Evolutionary conservation across 64 coral and sea anemone species (phyloP), one percentile per base, ranked within the genome.

Genomic region (Hydrozoanthus tunicans): DNA sequence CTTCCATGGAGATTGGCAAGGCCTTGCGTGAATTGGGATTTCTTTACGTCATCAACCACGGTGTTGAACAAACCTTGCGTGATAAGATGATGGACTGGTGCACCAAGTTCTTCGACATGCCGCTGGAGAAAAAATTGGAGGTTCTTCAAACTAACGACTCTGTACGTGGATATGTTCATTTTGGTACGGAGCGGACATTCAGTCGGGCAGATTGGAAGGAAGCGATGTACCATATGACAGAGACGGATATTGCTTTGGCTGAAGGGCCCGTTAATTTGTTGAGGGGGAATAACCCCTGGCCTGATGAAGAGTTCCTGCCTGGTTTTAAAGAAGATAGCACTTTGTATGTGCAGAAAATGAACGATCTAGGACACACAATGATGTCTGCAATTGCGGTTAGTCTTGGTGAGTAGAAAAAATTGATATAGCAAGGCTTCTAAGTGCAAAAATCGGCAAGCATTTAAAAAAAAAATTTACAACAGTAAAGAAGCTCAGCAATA

Each of bases 351-450:
- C 24, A 73, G 11, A 88, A 73, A 72, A 74, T 88, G 84, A 88
- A 88, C 56, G 68, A 54, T 6, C 53, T 88, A 9, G 84, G 84
- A 60, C 84, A 88, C 23, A 74, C 25, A 10, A 73, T 86, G 69
- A 86, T 86, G 83, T 86, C 83, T 72, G 83, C 83, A 15, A 86
- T 86, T 51, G 83, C 83, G 12, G 68, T 86, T 73, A 86, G 83
- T 59, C 68, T 86, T 14, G 83, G 83, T 73, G 56, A 73, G 69
- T 74, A 43, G n/a, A 13, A 51, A 32, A 27, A 0, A 15, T 70
- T 51, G 4, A 3, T 51, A 75, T 52, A 70, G 15, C 14, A 0
- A 20, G 15, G 24, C 6, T 7, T 25, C 6, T 70, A 70, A 5
- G 3, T 70, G 24, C 67, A 24, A 70, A 7, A 7, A 23, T 24